These are phyloP conservation scores for Spea bombifrons DNA, from an alignment of 2,113 vertebrate genomes.

Conservation along the genomic window DNA sequence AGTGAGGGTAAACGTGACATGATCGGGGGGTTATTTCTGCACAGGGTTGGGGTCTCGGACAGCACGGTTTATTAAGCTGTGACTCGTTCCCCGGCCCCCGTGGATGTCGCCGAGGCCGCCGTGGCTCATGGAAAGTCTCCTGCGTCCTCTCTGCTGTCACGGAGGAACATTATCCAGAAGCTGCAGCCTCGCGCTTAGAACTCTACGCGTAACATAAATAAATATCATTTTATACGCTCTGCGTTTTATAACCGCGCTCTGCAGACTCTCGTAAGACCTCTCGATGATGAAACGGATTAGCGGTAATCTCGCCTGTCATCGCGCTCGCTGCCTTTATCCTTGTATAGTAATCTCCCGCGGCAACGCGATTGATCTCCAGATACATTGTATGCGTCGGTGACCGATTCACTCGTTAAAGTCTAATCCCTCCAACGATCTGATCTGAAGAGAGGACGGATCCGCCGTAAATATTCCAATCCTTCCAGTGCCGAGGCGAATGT, in stretches of 20 bases:
- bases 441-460: not conserved
- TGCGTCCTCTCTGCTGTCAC: not conserved
- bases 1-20: too few species aligned
- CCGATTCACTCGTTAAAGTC: not conserved
- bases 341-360: conserved; percentile 9
- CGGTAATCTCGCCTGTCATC: not conserved
- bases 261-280: not conserved
- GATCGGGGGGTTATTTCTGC: too few species aligned
- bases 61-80: too few species aligned
- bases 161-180: not conserved
- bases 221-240: conserved; percentile 5
- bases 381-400: not conserved
- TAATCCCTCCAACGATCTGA: not conserved
- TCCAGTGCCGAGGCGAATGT: not conserved
- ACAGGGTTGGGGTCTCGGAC: too few species aligned
- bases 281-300: not conserved
- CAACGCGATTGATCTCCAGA: not conserved
- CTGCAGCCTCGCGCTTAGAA: not conserved
- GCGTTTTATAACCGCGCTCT: not conserved
- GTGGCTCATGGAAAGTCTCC: too few species aligned
- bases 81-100: too few species aligned
- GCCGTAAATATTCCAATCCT: not conserved
- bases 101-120: too few species aligned
- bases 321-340: not conserved
- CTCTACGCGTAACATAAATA: not conserved